Percentiles rank a stretch among this genome's conserved stretches.
Evolutionary conservation across 2,888 invertebrate species (phyloP).

Genomic region (Periphyllus acericola): DNA sequence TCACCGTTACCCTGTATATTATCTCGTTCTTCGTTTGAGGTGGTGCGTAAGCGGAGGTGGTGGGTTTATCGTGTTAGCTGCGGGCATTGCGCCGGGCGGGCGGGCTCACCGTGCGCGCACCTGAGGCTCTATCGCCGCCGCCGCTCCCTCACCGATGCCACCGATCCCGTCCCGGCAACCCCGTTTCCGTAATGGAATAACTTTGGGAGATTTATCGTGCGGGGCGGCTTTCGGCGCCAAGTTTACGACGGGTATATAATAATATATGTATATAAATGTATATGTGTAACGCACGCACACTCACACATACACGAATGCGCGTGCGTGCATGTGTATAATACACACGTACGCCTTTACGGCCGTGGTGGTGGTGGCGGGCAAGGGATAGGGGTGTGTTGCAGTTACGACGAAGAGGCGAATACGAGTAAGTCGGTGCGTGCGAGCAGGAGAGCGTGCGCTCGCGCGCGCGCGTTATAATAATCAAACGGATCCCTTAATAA

Average conservation of each 20-base stretch:
- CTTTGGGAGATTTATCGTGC: conserved; percentile 61
- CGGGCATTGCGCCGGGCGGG: conserved; percentile 20
- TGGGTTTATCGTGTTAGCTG: conserved; percentile 44
- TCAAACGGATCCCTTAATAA: conserved; percentile 61
- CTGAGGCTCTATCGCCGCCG: conserved; percentile 19
- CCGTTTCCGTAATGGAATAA: conserved; percentile 54
- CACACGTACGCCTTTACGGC: background rate
- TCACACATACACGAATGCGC: background rate
- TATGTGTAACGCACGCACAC: background rate
- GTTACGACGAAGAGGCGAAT: background rate
- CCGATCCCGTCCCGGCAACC: background rate
- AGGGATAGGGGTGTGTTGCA: conserved; percentile 64
- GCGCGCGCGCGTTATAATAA: conserved; percentile 36
- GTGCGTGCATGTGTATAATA: background rate
- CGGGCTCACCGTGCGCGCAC: conserved; percentile 5
- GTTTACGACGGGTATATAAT: conserved; percentile 58
- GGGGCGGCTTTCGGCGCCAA: conserved; percentile 54
- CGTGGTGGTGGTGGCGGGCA: conserved; percentile 66
- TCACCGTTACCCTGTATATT: background rate
- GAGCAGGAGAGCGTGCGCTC: background rate
- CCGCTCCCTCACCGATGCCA: background rate
- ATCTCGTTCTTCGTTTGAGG: background rate
- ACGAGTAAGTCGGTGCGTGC: background rate
- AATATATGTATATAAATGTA: conserved; percentile 1
- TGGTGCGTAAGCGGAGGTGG: conserved; percentile 16